These are phyloP conservation scores for Drosophila anomalipes DNA, from an alignment of 2,888 invertebrate species.

Conservation along the genomic window DNA sequence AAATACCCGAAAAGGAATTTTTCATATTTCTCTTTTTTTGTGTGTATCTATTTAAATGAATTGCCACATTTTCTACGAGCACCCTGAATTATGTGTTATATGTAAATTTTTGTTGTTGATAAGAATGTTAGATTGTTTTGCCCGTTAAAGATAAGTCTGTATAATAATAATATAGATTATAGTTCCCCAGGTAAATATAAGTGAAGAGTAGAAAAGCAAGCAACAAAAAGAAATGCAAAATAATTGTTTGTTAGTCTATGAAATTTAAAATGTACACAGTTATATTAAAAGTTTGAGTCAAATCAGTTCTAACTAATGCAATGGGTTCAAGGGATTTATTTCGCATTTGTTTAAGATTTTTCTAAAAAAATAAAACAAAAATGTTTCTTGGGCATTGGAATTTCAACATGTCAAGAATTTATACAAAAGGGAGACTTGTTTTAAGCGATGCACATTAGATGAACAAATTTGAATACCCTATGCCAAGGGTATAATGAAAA, in stretches of 20 bases:
- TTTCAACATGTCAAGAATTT: no score
- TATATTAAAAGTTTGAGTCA: no score
- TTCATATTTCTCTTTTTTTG: neutral
- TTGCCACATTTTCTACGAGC: neutral
- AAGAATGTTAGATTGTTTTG: neutral
- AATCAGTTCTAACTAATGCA: no score
- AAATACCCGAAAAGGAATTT: neutral
- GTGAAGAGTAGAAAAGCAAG: neutral
- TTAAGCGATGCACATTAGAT: neutral
- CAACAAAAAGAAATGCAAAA: neutral
- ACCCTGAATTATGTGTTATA: neutral
- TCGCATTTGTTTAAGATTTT: no score
- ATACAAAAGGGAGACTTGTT: neutral
- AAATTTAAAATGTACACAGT: no score
- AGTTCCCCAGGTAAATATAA: neutral
- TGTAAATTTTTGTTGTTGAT: neutral
- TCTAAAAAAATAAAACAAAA: no score
- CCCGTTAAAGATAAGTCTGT: neutral
- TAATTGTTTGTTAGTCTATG: no score
- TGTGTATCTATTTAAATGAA: neutral
- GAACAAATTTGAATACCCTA: neutral
- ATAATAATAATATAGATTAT: neutral
- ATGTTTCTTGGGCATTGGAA: no score
- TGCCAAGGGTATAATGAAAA: neutral
- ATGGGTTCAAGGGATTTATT: no score